Conservation (phyloP, 2,888 invertebrate genomes). For the Xestobium rufovillosum region DNA sequence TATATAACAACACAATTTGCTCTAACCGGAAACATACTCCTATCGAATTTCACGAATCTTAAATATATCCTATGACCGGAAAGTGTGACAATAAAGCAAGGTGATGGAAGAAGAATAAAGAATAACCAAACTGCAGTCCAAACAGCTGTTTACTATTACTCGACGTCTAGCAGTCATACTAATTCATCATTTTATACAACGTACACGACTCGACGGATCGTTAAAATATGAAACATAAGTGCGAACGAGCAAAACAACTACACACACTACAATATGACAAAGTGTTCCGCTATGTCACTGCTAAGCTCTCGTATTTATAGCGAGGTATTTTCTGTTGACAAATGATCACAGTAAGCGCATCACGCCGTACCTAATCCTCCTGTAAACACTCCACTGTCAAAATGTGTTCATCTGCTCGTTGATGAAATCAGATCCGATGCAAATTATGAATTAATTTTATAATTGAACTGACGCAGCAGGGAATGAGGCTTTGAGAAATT, state of each 20-base stretch:
- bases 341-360: conserved; percentile 33
- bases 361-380: too few relatives aligned
- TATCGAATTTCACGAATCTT: too few relatives aligned
- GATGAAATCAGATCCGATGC: too few relatives aligned
- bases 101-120: too few relatives aligned
- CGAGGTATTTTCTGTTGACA: conserved; percentile 33
- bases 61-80: neutral
- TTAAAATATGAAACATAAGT: conserved; percentile 40
- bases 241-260: conserved; percentile 33
- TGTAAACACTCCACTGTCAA: too few relatives aligned
- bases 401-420: too few relatives aligned
- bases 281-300: conserved; percentile 31
- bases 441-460: too few relatives aligned
- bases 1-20: too few relatives aligned
- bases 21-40: too few relatives aligned
- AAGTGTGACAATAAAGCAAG: neutral
- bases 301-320: conserved; percentile 28
- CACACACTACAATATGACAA: conserved; percentile 29
- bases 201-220: conserved; percentile 32
- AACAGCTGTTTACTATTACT: conserved; percentile 35
- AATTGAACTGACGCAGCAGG: too few relatives aligned
- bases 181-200: conserved; percentile 32
- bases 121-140: conserved; percentile 15
- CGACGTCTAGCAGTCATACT: conserved; percentile 27
- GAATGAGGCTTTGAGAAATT: too few relatives aligned